Conservation (phyloP, 2,797 vertebrate species). For the Malurus leucopterus region DNA sequence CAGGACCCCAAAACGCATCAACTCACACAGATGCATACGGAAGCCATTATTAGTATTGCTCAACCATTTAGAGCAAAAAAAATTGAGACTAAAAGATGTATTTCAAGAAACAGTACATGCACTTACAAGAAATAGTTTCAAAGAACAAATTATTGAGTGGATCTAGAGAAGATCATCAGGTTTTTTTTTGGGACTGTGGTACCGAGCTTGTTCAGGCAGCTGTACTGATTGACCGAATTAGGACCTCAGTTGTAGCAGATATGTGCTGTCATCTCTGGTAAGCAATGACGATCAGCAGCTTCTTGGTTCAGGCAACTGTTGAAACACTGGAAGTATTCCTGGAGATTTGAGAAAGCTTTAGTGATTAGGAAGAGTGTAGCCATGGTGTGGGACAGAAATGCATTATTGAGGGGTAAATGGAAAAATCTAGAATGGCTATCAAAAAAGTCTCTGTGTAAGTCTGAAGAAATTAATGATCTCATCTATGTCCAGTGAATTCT, state of each 20-base stretch:
- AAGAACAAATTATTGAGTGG: not conserved
- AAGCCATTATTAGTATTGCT: not conserved
- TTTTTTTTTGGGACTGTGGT: not conserved
- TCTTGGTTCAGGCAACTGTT: not conserved
- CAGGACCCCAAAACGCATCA: not conserved
- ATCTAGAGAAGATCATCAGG: not conserved
- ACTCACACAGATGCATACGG: fast-evolving
- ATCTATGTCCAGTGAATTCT: not conserved
- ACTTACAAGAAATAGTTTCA: not conserved
- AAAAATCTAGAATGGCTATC: not conserved
- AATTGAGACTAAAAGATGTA: not conserved
- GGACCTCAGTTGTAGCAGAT: not conserved
- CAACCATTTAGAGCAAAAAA: not conserved
- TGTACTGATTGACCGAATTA: not conserved
- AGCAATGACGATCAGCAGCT: not conserved
- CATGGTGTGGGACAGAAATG: not conserved
- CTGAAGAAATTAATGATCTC: not conserved
- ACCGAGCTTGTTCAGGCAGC: not conserved
- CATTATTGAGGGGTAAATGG: not conserved
- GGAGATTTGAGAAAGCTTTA: not conserved
- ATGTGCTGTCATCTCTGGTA: not conserved
- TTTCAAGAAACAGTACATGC: not conserved
- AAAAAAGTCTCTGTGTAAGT: not conserved
- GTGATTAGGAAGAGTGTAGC: not conserved
- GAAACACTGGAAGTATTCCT: not conserved